Evolutionary conservation across 2,797 vertebrate genomes (phyloP).

Genomic region (Anabacerthia variegaticeps): DNA sequence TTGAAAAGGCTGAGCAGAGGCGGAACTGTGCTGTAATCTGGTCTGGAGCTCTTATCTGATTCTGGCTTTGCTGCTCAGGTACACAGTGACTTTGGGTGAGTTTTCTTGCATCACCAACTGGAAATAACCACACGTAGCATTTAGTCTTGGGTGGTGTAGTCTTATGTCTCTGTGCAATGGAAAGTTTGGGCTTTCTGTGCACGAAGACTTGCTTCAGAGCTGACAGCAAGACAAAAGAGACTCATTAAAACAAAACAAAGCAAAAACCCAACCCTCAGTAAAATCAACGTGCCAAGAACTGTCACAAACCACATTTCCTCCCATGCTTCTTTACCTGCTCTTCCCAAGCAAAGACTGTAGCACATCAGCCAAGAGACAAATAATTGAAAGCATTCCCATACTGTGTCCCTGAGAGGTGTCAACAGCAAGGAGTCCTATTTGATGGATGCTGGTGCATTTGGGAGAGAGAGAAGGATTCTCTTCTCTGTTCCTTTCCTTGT

Average conservation of each 20-base stretch:
- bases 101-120: background rate
- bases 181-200: background rate
- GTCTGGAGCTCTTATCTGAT: background rate
- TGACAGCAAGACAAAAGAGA: background rate
- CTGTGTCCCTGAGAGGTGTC: background rate
- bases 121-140: background rate
- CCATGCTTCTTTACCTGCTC: background rate
- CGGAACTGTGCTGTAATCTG: background rate
- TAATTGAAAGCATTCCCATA: background rate
- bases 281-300: background rate
- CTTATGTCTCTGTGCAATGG: background rate
- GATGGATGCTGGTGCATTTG: background rate
- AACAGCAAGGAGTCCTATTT: background rate
- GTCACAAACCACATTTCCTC: background rate
- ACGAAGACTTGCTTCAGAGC: background rate
- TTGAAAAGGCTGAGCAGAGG: background rate
- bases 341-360: background rate
- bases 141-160: background rate
- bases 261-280: background rate
- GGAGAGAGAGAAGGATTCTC: background rate
- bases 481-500: background rate
- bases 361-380: background rate
- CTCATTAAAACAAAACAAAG: background rate
- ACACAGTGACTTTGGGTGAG: background rate
- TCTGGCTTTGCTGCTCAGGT: fast-evolving